phyloP scores from a whole-genome alignment of 2,797 vertebrate species.

The Scomberomorus guttatus region DNA sequence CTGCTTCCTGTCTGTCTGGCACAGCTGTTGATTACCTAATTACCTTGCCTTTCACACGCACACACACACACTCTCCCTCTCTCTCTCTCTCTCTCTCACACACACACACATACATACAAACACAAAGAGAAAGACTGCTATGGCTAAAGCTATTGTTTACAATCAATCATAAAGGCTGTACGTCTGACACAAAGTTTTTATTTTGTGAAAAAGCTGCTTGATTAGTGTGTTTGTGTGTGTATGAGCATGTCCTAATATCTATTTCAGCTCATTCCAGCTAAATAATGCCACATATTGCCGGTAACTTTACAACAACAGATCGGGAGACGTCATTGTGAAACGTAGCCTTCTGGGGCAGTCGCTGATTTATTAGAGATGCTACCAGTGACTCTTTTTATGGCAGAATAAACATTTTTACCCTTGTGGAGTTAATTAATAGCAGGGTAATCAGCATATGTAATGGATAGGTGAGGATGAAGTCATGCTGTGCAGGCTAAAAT shows the following conservation, averaged over 20 bases:
- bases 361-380: conserved; percentile 7
- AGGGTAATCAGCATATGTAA: background rate
- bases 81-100: background rate
- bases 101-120: conserved; percentile 18
- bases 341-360: background rate
- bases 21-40: conserved; percentile 85
- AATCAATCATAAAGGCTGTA: conserved; percentile 55
- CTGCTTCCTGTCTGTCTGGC: conserved; percentile 81
- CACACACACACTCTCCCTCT: conserved; percentile 18
- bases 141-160: conserved; percentile 52
- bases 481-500: background rate
- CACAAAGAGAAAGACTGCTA: conserved; percentile 21
- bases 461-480: background rate
- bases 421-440: conserved; percentile 5
- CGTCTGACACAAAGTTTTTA: conserved; percentile 43
- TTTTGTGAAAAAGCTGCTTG: conserved; percentile 34
- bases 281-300: conserved; percentile 6
- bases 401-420: background rate
- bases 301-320: conserved; percentile 14
- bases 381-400: background rate
- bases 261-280: conserved; percentile 6
- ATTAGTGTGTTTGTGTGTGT: conserved; percentile 9
- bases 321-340: background rate
- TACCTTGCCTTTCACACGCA: conserved; percentile 67
- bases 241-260: background rate